Conservation (phyloP, 2,888 invertebrate genomes). For the Drosophila hamatofila region DNA sequence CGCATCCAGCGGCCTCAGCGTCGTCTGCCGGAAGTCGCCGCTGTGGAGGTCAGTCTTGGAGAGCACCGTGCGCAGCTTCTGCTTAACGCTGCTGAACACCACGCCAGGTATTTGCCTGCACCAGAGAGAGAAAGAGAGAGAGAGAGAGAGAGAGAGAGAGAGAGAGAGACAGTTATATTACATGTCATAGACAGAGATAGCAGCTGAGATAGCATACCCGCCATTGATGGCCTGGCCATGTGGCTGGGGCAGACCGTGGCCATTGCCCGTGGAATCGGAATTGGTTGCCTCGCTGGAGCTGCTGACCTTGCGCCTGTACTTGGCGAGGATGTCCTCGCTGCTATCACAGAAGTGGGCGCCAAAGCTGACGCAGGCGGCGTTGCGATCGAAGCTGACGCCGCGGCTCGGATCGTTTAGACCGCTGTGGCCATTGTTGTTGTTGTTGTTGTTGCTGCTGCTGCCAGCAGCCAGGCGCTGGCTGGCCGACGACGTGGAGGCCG, state of each 20-base stretch:
- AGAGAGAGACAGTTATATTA: too few species aligned
- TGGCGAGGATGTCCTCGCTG: slow-evolving; percentile 97
- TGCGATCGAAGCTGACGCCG: slow-evolving; percentile 82
- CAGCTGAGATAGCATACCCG: slow-evolving; percentile 48
- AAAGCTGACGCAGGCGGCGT: slow-evolving; percentile 66
- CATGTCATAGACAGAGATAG: background rate
- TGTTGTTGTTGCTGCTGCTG: slow-evolving; percentile 85
- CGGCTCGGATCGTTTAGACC: slow-evolving; percentile 53
- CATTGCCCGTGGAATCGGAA: slow-evolving; percentile 84
- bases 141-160: background rate
- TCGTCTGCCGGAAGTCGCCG: slow-evolving; percentile 87
- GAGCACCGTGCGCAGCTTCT: slow-evolving; percentile 95
- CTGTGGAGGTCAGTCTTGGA: slow-evolving; percentile 94
- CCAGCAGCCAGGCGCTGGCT: slow-evolving; percentile 62
- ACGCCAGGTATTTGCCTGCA: slow-evolving; percentile 70
- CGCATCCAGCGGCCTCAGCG: slow-evolving; percentile 83
- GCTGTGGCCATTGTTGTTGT: background rate
- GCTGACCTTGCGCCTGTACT: slow-evolving; percentile 91
- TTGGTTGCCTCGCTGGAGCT: slow-evolving; percentile 86
- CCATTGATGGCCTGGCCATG: slow-evolving; percentile 49
- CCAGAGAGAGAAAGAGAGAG: background rate
- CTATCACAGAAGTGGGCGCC: slow-evolving; percentile 87
- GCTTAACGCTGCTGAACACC: slow-evolving; percentile 87
- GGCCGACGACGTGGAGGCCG: background rate
- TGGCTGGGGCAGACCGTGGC: slow-evolving; percentile 17